Evolutionary conservation across 1,140 invertebrate species (phyloP).

Genomic region (Ephestia elutella): DNA sequence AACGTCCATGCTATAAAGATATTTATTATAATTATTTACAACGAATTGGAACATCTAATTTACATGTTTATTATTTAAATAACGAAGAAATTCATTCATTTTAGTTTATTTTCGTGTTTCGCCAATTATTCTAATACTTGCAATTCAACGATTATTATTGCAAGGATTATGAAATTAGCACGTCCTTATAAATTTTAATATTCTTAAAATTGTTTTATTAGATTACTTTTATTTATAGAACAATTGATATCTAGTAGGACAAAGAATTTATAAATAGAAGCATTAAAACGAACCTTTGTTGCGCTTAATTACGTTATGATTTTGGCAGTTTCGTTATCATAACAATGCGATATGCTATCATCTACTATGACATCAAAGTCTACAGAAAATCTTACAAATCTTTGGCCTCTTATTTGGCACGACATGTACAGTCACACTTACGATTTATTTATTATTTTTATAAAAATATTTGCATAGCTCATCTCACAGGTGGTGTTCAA

Average conservation of each 20-base stretch:
- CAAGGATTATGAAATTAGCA: background rate
- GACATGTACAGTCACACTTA: background rate
- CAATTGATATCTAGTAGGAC: conserved; percentile 14
- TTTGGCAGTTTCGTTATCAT: conserved; percentile 34
- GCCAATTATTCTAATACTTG: background rate
- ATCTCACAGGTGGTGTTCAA: conserved; percentile 5
- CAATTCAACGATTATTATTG: background rate
- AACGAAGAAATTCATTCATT: background rate
- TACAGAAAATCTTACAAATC: conserved; percentile 3
- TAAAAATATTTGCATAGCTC: conserved; percentile 13
- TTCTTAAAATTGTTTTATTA: too few species aligned
- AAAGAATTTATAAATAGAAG: conserved; percentile 8
- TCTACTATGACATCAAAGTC: conserved; percentile 23
- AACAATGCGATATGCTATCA: conserved; percentile 22
- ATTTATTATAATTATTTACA: conserved; percentile 24
- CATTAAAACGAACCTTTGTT: conserved; percentile 5
- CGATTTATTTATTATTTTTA: background rate
- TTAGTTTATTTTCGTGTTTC: background rate
- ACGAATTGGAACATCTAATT: conserved; percentile 14
- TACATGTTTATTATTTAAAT: background rate
- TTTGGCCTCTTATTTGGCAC: conserved; percentile 10
- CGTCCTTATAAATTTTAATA: too few species aligned
- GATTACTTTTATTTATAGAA: conserved; percentile 4
- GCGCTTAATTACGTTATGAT: conserved; percentile 9
- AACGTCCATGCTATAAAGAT: conserved; percentile 18